Percentiles rank a stretch among this genome's conserved stretches.
Evolutionary conservation across 2,113 vertebrate species (phyloP).

Genomic region (Eulemur macaco): DNA sequence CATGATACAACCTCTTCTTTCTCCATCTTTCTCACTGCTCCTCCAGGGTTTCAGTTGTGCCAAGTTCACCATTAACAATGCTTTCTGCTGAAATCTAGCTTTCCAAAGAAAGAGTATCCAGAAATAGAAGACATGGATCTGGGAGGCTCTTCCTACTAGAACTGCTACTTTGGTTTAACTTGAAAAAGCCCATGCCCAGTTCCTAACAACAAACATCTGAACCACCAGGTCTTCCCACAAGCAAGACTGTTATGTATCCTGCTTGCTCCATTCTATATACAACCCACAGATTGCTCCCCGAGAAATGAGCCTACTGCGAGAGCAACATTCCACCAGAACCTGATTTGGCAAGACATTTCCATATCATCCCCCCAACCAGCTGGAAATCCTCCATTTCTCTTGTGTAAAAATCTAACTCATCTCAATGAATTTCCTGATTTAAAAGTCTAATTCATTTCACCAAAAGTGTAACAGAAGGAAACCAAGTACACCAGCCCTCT

Average conservation of each 20-base stretch:
- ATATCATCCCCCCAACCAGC: neutral
- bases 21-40: neutral
- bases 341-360: conserved; percentile 70
- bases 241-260: neutral
- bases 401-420: conserved; percentile 66
- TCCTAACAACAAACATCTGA: conserved; percentile 63
- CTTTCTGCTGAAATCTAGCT: conserved; percentile 29
- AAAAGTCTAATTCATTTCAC: conserved; percentile 37
- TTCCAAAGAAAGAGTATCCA: neutral
- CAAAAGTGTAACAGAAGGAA: conserved; percentile 21
- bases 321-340: conserved; percentile 41
- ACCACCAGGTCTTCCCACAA: neutral
- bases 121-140: neutral
- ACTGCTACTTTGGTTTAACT: conserved; percentile 44
- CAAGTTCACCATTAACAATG: neutral
- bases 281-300: conserved; percentile 25
- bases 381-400: conserved; percentile 71
- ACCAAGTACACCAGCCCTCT: neutral
- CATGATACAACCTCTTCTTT: neutral
- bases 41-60: neutral
- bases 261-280: neutral
- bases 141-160: conserved; percentile 44
- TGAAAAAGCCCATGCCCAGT: conserved; percentile 12
- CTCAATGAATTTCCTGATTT: conserved; percentile 5
- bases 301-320: conserved; percentile 59